Conservation (phyloP, 1,140 invertebrate species). For the Stratiolaelaps scimitus region DNA sequence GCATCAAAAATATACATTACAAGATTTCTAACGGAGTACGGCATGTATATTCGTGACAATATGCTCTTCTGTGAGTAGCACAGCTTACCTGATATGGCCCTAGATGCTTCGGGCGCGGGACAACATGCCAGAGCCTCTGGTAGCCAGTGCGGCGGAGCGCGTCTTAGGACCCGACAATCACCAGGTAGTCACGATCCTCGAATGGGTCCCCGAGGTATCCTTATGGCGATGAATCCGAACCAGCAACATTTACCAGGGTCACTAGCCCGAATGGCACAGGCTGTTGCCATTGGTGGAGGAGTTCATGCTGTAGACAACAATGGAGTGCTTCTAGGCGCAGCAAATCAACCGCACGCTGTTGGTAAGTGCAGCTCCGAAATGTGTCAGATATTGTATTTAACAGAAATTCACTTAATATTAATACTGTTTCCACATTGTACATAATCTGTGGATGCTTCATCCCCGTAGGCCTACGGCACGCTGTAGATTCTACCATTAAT, state of each 20-base stretch:
- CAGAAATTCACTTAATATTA: too few relatives aligned
- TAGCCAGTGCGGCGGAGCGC: conserved; percentile 9
- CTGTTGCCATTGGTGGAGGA: neutral
- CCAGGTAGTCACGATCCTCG: neutral
- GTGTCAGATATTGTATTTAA: too few relatives aligned
- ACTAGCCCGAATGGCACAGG: conserved; percentile 14
- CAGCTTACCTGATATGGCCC: conserved; percentile 26
- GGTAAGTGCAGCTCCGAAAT: too few relatives aligned
- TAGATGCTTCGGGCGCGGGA: conserved; percentile 10
- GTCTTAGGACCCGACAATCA: neutral
- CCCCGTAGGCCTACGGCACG: too few relatives aligned
- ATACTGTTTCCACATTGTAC: too few relatives aligned
- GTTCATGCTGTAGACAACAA: neutral
- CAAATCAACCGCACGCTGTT: too few relatives aligned
- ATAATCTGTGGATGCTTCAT: too few relatives aligned
- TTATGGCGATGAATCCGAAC: too few relatives aligned
- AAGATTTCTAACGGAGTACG: neutral
- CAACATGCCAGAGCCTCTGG: neutral
- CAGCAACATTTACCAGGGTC: conserved; percentile 3
- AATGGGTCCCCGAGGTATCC: too few relatives aligned
- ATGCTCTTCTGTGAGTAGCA: neutral
- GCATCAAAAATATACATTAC: too few relatives aligned
- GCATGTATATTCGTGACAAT: neutral
- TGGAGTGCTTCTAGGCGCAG: too few relatives aligned
- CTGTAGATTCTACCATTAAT: too few relatives aligned